Evolutionary conservation across 1,140 invertebrate species (phyloP).

Genomic region (Nephotettix cincticeps): DNA sequence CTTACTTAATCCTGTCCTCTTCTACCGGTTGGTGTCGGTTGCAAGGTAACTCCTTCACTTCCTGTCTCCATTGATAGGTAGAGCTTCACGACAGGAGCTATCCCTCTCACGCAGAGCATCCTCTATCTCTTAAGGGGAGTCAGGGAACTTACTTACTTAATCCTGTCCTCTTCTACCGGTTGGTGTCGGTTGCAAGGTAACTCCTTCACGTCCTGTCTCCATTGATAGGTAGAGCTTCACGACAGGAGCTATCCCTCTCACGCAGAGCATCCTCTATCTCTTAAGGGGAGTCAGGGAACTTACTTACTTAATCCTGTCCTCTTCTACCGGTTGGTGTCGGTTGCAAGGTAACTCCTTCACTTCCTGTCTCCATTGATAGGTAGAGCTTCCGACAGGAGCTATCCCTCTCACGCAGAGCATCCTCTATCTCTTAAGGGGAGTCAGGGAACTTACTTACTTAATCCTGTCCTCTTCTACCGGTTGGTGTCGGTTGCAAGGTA

Average conservation of each 20-base stretch:
- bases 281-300: no score
- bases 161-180: neutral
- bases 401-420: neutral
- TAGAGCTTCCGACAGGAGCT: neutral
- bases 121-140: slow-evolving; percentile 6
- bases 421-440: slow-evolving; percentile 8
- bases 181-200: neutral
- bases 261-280: neutral
- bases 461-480: neutral
- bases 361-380: neutral
- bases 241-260: neutral
- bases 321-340: neutral
- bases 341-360: neutral
- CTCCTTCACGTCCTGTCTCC: neutral
- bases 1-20: neutral
- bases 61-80: neutral
- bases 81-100: neutral
- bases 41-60: neutral
- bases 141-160: neutral
- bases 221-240: neutral
- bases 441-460: neutral
- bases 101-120: neutral
- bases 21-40: neutral
- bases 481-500: neutral
- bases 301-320: neutral